Evolutionary conservation across 2,113 vertebrate genomes (phyloP).

Genomic region (Lagopus leucura): DNA sequence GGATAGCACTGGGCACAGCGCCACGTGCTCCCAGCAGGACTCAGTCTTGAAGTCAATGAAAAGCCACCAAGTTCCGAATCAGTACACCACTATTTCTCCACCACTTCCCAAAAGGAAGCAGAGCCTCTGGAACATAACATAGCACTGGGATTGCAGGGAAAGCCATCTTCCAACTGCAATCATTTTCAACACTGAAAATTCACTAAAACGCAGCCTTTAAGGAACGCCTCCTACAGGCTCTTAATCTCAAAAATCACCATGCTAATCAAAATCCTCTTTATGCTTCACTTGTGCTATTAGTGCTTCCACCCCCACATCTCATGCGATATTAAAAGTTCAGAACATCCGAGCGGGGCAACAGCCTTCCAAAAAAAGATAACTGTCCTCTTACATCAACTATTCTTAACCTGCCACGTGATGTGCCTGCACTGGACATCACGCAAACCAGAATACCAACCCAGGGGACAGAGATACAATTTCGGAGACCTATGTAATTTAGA

Average conservation of each 20-base stretch:
- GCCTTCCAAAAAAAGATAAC: slow-evolving; percentile 7
- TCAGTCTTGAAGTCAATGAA: background rate
- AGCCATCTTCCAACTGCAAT: background rate
- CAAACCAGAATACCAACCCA: background rate
- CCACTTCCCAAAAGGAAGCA: background rate
- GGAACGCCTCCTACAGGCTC: background rate
- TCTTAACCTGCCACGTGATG: background rate
- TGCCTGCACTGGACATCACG: background rate
- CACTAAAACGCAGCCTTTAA: background rate
- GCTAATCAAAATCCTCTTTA: background rate
- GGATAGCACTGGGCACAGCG: accelerated
- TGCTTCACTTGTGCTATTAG: background rate
- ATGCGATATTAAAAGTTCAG: background rate
- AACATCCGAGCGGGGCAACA: background rate
- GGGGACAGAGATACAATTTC: background rate
- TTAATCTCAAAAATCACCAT: background rate
- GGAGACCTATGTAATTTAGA: background rate
- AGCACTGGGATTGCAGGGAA: background rate
- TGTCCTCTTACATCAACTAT: background rate
- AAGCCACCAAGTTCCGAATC: background rate
- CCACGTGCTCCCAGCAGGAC: accelerated
- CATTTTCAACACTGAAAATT: background rate
- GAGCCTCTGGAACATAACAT: background rate
- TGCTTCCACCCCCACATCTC: background rate
- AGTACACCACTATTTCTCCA: background rate